Base-by-base conservation (phyloP, 2,888 invertebrate genomes). In the Drosophila acutilabella region DNA sequence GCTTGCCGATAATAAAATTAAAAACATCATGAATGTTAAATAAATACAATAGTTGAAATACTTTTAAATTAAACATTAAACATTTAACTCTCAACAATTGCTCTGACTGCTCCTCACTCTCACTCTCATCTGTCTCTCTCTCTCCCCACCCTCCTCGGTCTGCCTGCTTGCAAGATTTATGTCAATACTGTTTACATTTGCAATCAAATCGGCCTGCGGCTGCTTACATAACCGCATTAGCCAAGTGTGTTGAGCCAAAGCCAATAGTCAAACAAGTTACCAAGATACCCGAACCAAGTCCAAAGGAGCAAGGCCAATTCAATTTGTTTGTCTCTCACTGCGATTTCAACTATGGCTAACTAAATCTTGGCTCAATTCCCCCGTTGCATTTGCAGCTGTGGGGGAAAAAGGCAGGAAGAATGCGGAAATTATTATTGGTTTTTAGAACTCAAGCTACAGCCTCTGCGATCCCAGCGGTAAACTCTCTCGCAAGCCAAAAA, bases 391-490 rank as follows among this genome's bases (percentile, higher is more conserved):
- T 78, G 66, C 74, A 76, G 74, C 78, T 60, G 68, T 33, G 33
- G 33, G 36, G 36, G n/a, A 47, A 11, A 10, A 18, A 18, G 16
- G 50, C 52, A 59, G 53, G 51, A 50, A 38, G 58, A 56, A 71
- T 62, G 74, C 70, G 87, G 74, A 85, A 84, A 85, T 87, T 87
- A 87, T 85, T 85, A 85, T 85, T 85, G 88, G 88, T 85, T 85
- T 87, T 77, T 79, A 57, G 73, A 77, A 72, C 62, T 68, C 81
- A 2, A 57, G 47, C 47, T 23, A 66, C 71, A 73, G 75, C 69
- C 80, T 59, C 77, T 64, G 65, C 67, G 71, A 76, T 85, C 84
- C 88, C 84, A 77, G 71, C 64, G 82, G 87, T 82, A 87, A 87
- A 84, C 54, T 30, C 45, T 8, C 44, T 44, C 53, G 70, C 83